Percentiles rank a stretch among this genome's conserved stretches.
Evolutionary conservation across 2,113 vertebrate species (phyloP).

Genomic region (Epinephelus fuscoguttatus): DNA sequence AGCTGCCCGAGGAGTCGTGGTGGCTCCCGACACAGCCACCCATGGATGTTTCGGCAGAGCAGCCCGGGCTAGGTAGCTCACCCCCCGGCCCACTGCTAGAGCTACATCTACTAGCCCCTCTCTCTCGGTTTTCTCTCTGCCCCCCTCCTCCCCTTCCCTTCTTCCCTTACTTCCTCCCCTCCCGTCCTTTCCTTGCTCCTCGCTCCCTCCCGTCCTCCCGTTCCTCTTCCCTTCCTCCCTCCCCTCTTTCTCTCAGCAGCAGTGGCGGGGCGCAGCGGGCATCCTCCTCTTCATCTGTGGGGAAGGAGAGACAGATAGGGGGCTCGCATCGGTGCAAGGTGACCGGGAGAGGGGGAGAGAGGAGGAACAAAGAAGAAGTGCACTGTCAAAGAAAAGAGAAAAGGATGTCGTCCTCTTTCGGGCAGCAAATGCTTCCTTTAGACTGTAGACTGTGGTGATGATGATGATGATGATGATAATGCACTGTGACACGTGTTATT

Average conservation of each 20-base stretch:
- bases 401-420: not conserved
- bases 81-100: conserved; percentile 78
- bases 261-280: conserved; percentile 51
- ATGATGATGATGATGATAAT: conserved; percentile 42
- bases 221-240: conserved; percentile 46
- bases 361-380: conserved; percentile 26
- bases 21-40: conserved; percentile 98
- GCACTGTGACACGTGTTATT: conserved; percentile 36
- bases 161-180: conserved; percentile 31
- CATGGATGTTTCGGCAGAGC: conserved; percentile 90
- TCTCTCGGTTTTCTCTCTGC: conserved; percentile 28
- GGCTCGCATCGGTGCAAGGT: conserved; percentile 69
- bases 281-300: conserved; percentile 48
- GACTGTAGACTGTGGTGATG: conserved; percentile 4
- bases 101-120: conserved; percentile 75
- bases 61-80: conserved; percentile 80
- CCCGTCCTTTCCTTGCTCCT: conserved; percentile 33
- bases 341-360: conserved; percentile 40
- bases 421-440: conserved; percentile 16
- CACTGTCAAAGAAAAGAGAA: not conserved
- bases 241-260: conserved; percentile 63
- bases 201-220: conserved; percentile 56
- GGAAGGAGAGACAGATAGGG: conserved; percentile 43
- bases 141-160: conserved; percentile 26
- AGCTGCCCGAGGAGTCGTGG: conserved; percentile 97